Evolutionary conservation across 2,888 invertebrate genomes (phyloP), one percentile per base, ranked within the genome.

Genomic region (Yponomeuta malinellus): DNA sequence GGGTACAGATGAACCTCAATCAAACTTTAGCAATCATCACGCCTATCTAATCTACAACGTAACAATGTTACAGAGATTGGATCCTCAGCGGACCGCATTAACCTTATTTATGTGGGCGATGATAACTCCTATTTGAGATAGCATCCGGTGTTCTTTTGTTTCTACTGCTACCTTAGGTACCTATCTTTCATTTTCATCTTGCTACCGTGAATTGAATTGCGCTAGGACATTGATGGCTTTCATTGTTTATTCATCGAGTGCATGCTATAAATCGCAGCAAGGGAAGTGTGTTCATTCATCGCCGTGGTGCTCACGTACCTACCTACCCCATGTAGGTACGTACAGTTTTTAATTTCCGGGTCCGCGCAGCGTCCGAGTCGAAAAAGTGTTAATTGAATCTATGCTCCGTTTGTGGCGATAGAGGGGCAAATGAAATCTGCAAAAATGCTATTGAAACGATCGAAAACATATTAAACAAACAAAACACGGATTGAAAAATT

Each of bases 11-110:
- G 81, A 79, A 78, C 82, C 87, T 89, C 89, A 90, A 89, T 90
- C 90, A 90, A 90, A 90, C 83, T 90, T 90, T 88, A 78, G 84
- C 86, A 89, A 90, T 90, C 89, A 90, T 88, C 86, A 86, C 85
- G 85, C 84, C 85, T 86, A 86, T 86, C 87, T 88, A 86, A 88
- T 89, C 88, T 88, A 86, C 76, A 74, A 85, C 79, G 87, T 81
- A 86, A 89, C 89, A 89, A 87, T 89, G 85, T 87, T 84, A 83
- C 85, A 81, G 78, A 79, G 82, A 87, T 86, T 83, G 85, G 84
- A 85, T 84, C 79, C 85, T 83, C 84, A 71, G 77, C 52, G 84
- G 85, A 80, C 87, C 83, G 78, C 83, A 86, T 85, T 86, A 85
- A 84, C 81, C 81, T 84, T 86, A 87, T 87, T 89, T 85, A 86